phyloP scores from a whole-genome alignment of 2,113 vertebrate species.

The Pseudorectes ferrugineus region DNA sequence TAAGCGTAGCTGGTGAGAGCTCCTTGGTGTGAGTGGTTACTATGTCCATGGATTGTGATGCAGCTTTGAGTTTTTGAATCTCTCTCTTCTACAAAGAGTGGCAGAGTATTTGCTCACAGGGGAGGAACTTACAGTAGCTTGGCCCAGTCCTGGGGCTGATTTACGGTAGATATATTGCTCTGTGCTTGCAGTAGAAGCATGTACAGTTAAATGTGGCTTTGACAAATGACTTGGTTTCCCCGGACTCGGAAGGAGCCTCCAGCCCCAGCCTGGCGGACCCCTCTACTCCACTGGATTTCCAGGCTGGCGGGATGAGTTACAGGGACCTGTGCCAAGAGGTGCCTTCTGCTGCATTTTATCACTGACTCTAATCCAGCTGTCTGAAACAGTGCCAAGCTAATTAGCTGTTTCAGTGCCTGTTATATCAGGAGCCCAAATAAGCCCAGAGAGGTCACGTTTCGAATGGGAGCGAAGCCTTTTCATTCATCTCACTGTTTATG shows the following conservation, averaged over 20 bases:
- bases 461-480: neutral
- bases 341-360: constrained; percentile 68
- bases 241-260: constrained; percentile 18
- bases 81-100: neutral
- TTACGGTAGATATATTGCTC: neutral
- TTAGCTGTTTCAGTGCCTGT: constrained; percentile 69
- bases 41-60: neutral
- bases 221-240: constrained; percentile 26
- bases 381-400: constrained; percentile 71
- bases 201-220: neutral
- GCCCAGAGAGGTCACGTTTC: constrained; percentile 51
- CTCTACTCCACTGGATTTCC: constrained; percentile 43
- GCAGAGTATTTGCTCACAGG: neutral
- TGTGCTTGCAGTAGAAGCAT: neutral
- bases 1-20: neutral
- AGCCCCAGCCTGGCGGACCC: constrained; percentile 24
- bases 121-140: neutral
- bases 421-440: constrained; percentile 57
- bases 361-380: constrained; percentile 61
- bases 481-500: neutral
- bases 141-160: neutral
- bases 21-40: neutral
- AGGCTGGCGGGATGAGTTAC: constrained; percentile 56
- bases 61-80: neutral
- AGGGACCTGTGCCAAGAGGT: constrained; percentile 57